Percentiles rank a stretch among this genome's conserved stretches.
phyloP scores from a whole-genome alignment of 2,113 vertebrate genomes.

The Paracanthobrama guichenoti region DNA sequence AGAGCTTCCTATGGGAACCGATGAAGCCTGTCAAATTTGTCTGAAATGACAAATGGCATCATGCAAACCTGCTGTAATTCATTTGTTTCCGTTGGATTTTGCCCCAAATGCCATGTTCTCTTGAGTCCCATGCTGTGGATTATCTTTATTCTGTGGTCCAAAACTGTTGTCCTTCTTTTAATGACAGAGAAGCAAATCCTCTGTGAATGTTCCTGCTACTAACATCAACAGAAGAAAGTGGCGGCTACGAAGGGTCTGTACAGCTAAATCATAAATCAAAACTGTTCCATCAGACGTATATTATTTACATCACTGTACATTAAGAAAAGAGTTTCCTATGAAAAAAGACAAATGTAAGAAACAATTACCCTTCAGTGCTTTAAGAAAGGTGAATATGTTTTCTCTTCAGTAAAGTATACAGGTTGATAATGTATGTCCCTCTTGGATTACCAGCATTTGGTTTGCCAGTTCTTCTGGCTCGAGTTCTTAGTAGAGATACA shows the following conservation, averaged over 20 bases:
- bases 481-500: neutral
- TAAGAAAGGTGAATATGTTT: conserved; percentile 17
- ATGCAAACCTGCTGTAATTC: conserved; percentile 43
- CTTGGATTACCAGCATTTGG: conserved; percentile 53
- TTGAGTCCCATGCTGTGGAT: neutral
- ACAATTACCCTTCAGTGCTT: neutral
- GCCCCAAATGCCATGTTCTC: neutral
- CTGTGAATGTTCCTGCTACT: conserved; percentile 16
- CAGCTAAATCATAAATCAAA: conserved; percentile 35
- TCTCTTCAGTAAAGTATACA: neutral
- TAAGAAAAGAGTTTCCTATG: conserved; percentile 49
- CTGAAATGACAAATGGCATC: conserved; percentile 48
- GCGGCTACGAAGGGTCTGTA: conserved; percentile 45
- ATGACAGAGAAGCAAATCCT: neutral
- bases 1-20: neutral
- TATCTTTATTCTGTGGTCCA: conserved; percentile 11
- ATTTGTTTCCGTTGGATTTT: conserved; percentile 28
- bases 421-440: conserved; percentile 47
- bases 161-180: neutral
- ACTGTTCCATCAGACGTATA: neutral
- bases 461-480: conserved; percentile 23
- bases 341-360: conserved; percentile 41
- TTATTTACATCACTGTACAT: conserved; percentile 79
- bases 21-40: neutral
- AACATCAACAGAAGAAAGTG: conserved; percentile 19